Percentiles rank a stretch among this genome's conserved stretches.
Conservation (phyloP, 2,113 vertebrate genomes). For the Lonchura striata region DNA sequence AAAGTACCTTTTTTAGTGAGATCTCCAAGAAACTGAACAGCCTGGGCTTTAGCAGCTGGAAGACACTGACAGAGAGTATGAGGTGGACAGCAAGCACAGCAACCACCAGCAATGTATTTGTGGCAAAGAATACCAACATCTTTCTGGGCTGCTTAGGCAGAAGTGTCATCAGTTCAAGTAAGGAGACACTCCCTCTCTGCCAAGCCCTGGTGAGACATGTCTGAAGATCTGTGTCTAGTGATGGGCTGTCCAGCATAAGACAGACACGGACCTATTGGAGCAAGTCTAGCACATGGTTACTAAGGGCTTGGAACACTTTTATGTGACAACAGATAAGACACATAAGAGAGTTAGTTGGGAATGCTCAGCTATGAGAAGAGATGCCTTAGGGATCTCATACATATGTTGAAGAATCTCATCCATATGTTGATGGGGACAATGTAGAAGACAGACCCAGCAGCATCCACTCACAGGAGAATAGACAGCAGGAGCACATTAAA, state of each 20-base stretch:
- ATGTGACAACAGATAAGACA: not conserved
- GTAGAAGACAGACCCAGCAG: not conserved
- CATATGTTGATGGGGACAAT: fast-evolving
- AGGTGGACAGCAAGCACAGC: not conserved
- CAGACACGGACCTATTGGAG: not conserved
- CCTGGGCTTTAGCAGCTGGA: not conserved
- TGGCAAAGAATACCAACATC: fast-evolving
- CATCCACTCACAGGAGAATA: not conserved
- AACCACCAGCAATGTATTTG: not conserved
- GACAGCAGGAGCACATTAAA: not conserved
- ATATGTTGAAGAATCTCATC: not conserved
- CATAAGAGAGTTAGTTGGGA: not conserved
- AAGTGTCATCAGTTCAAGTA: not conserved
- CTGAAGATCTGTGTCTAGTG: not conserved
- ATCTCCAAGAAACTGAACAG: not conserved
- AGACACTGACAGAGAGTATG: not conserved
- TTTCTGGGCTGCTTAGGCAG: not conserved
- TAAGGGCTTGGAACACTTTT: not conserved
- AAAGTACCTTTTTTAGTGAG: not conserved
- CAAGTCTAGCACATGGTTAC: fast-evolving
- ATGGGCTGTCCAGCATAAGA: not conserved
- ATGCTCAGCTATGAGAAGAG: not conserved
- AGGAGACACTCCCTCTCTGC: not conserved
- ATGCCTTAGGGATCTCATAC: not conserved
- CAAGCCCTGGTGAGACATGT: not conserved